Base-by-base conservation (phyloP, 2,888 invertebrate genomes). In the Cyaniris semiargus region DNA sequence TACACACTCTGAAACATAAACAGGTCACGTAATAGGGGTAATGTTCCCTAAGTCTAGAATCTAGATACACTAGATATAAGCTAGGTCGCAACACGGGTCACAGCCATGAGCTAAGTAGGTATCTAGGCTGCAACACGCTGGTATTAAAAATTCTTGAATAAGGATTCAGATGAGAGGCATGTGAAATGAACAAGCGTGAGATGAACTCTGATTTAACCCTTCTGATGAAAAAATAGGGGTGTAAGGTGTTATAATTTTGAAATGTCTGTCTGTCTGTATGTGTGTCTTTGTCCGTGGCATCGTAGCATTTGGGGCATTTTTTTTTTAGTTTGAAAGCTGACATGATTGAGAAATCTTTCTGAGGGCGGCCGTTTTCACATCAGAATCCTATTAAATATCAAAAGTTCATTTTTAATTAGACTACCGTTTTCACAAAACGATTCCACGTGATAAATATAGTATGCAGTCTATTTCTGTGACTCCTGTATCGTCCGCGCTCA, bases 391-490 rank as follows among this genome's bases (percentile, higher is more conserved):
- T 60, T 21, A 23, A 60, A 60, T 66, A 15, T 27, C 66, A 66
- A 27, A 27, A 66, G 13, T 27, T 66, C 7, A 66, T 6, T 18
- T 27, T 27, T 66, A 66, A 27, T 66, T 66, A 27, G 6, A 60
- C 66, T 66, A 13, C 60, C 21, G 66, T 66, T 66, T 66, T 31
- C 27, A 66, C 66, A 15, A 27, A 66, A 66, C 66, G 27, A 66
- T 66, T 60, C 15, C 27, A 31, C 66, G 27, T 66, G 60, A 66
- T 66, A 66, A 66, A 66, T 66, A 27, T 66, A 66, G 27, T 27
- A 15, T 18, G 7, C 23, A 27, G 15, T 66, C 66, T 66, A 66
- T 66, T 66, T 66, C 66, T 27, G 66, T 31, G 60, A 60, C 60
- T 66, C 27, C 18, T 66, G 27, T 27, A 31, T 27, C 66, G 21